Evolutionary conservation across 2,888 invertebrate species (phyloP).

Genomic region (Rhaphigaster nebulosa): DNA sequence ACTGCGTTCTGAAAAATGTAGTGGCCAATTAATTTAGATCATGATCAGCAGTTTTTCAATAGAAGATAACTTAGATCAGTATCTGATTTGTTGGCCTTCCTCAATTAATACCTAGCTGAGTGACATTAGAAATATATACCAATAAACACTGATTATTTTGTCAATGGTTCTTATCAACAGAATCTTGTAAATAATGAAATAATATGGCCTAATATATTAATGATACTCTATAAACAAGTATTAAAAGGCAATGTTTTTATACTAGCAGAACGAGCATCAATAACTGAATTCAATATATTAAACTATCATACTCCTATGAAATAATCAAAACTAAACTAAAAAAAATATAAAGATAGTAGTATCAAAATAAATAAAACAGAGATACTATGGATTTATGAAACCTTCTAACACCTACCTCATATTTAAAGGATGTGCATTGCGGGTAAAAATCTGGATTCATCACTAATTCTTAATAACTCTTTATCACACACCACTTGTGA

Average conservation of each 20-base stretch:
- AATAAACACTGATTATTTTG: neutral
- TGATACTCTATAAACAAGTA: neutral
- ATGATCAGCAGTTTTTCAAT: neutral
- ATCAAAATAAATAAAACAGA: neutral
- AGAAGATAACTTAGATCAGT: neutral
- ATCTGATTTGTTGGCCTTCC: neutral
- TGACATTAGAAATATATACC: neutral
- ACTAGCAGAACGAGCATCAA: neutral
- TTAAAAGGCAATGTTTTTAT: neutral
- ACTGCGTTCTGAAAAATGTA: neutral
- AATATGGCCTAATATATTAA: neutral
- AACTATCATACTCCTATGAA: neutral
- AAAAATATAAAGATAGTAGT: neutral
- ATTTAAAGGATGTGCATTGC: conserved; percentile 56
- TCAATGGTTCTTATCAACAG: neutral
- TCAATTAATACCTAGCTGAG: neutral
- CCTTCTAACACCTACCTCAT: conserved; percentile 54
- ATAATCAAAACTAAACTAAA: neutral
- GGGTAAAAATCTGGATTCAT: conserved; percentile 56
- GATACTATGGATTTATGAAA: conserved; percentile 3
- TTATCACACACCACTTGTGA: conserved; percentile 25
- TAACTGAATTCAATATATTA: neutral
- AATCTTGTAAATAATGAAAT: neutral
- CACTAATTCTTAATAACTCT: conserved; percentile 20
- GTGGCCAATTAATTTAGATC: neutral